Evolutionary conservation across 2,888 invertebrate genomes (phyloP).

Genomic region (Pyralis farinalis): DNA sequence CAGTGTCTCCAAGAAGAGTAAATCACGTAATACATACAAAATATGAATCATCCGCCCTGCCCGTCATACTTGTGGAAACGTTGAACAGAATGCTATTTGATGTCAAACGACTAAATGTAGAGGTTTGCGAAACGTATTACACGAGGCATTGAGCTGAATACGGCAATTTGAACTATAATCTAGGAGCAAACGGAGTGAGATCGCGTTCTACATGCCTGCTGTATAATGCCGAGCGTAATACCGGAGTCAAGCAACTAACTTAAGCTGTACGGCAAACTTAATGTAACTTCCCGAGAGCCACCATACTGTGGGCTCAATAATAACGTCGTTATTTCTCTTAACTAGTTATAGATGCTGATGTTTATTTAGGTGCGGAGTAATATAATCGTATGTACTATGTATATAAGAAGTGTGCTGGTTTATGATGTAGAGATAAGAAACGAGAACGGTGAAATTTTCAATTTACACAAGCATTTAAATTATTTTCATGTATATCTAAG

Average conservation of each 20-base stretch:
- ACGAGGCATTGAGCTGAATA: slow-evolving; percentile 43
- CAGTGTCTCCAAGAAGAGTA: too few relatives aligned
- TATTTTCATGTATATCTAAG: too few relatives aligned
- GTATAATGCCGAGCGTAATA: slow-evolving; percentile 26
- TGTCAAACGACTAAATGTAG: slow-evolving; percentile 25
- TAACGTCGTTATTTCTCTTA: slow-evolving; percentile 30
- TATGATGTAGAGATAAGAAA: too few relatives aligned
- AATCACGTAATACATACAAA: too few relatives aligned
- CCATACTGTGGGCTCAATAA: slow-evolving; percentile 35
- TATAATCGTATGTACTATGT: too few relatives aligned
- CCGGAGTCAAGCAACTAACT: slow-evolving; percentile 39
- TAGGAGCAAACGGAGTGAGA: slow-evolving; percentile 36
- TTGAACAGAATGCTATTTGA: slow-evolving; percentile 1
- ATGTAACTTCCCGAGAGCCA: slow-evolving; percentile 42
- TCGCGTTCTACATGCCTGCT: slow-evolving; percentile 21
- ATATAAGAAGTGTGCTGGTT: too few relatives aligned
- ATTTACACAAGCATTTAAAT: too few relatives aligned
- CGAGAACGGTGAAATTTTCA: too few relatives aligned
- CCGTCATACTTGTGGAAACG: background rate
- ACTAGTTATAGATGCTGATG: slow-evolving; percentile 9
- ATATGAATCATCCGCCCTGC: too few relatives aligned
- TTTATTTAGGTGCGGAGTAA: too few relatives aligned
- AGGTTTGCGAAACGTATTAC: slow-evolving; percentile 48
- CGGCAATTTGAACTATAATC: slow-evolving; percentile 50
- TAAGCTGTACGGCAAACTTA: slow-evolving; percentile 52